Percentiles rank a stretch among this genome's conserved stretches.
These are phyloP conservation scores for Rhagoletis zephyria DNA, from an alignment of 1,140 invertebrate species.

Conservation along the genomic window DNA sequence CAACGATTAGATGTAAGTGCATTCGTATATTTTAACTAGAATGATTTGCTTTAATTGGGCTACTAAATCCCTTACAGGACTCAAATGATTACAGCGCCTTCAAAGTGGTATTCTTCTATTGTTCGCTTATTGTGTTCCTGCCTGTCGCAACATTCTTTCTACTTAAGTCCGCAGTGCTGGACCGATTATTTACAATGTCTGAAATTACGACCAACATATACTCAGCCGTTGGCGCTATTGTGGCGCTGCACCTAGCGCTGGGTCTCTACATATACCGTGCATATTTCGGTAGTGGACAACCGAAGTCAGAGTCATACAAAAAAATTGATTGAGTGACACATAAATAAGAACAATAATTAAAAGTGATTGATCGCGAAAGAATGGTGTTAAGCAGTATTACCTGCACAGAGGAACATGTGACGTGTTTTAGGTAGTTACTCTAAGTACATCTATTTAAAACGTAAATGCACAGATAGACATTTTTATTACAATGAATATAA, in stretches of 20 bases:
- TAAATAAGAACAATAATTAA: not conserved
- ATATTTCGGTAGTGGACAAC: slow-evolving; percentile 76
- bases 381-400: slow-evolving; percentile 52
- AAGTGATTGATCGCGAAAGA: not conserved
- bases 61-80: slow-evolving; percentile 58
- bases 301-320: not conserved
- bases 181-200: slow-evolving; percentile 76
- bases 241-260: slow-evolving; percentile 81
- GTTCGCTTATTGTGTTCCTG: slow-evolving; percentile 78
- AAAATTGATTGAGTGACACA: slow-evolving; percentile 10
- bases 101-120: slow-evolving; percentile 78
- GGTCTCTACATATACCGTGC: slow-evolving; percentile 85
- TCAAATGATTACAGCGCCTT: slow-evolving; percentile 77
- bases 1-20: slow-evolving; percentile 28
- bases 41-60: not conserved
- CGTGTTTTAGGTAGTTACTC: slow-evolving; percentile 57
- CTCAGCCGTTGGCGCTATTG: slow-evolving; percentile 81
- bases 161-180: slow-evolving; percentile 76
- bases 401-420: slow-evolving; percentile 58
- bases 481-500: slow-evolving; percentile 16
- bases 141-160: slow-evolving; percentile 78
- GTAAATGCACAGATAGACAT: slow-evolving; percentile 38
- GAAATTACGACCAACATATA: slow-evolving; percentile 82
- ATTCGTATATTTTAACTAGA: not conserved
- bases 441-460: slow-evolving; percentile 55